Evolutionary conservation across 2,888 invertebrate genomes (phyloP), one percentile per base, ranked within the genome.

Genomic region (Notodonta ziczac): DNA sequence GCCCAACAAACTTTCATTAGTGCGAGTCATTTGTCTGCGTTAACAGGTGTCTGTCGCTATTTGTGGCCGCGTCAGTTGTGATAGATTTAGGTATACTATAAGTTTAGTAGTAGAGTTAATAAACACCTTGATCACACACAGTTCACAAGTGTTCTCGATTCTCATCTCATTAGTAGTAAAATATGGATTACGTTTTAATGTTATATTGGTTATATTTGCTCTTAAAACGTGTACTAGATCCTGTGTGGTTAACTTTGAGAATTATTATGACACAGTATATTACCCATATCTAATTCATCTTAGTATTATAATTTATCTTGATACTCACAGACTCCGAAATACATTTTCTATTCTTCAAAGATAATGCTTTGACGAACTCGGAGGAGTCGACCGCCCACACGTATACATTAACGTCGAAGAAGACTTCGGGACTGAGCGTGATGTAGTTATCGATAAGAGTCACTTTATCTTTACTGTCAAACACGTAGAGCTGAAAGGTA

Each of bases 351-450:
- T 72, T 72, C 0, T 70, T 55, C 13, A 89, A 40, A 0, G 82
- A 44, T 24, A 59, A 12, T 1, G 48, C 50, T 12, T 59, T 59
- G 9, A 59, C 59, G 39, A 32, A 81, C 0, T 65, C 66, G 0
- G 89, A 86, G 1, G 89, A 84, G 59, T 88, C 88, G 2, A 90
- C 89, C 8, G 78, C 71, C 85, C 85, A 88, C 1, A 86, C 73
- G 6, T 80, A 78, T 0, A 90, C 63, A 4, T 81, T 83, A 7
- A 88, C 73, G 61, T 89, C 88, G 52, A 82, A 87, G 51, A 73
- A 82, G 0, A 80, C 39, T 13, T 59, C 59, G 4, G 59, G 59
- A 4, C 39, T 59, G 14, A 59, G 14, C 12, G 56, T 44, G 5
- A 44, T 42, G 16, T 16, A 24, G 56, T 5, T 16, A 10, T 44